Conservation (phyloP, 2,113 vertebrate genomes). For the Engystomops pustulosus region DNA sequence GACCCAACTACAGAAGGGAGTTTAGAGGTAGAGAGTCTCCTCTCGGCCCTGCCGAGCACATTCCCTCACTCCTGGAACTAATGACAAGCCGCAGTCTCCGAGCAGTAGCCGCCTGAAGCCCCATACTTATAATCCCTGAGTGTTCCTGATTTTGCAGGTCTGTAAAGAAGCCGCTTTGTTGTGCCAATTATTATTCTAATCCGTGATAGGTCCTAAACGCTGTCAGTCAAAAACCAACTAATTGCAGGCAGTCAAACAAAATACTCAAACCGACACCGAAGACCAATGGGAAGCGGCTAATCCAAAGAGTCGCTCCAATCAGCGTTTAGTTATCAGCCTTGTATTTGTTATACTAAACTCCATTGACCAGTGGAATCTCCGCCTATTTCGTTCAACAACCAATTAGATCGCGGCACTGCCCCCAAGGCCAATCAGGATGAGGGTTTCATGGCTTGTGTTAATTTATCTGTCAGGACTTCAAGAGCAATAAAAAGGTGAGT, state of each 20-base stretch:
- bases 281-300: neutral
- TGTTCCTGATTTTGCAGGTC: neutral
- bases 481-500: constrained; percentile 20
- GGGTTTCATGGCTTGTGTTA: constrained; percentile 21
- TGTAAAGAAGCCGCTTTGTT: neutral
- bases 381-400: neutral
- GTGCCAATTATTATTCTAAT: neutral
- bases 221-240: neutral
- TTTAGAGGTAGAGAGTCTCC: no score
- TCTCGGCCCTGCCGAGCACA: no score
- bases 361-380: neutral
- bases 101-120: no score
- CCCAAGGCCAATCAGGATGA: constrained; percentile 31
- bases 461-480: constrained; percentile 18
- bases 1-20: no score
- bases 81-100: no score
- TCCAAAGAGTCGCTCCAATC: neutral
- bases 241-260: neutral
- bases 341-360: neutral
- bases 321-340: neutral
- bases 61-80: no score
- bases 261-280: rapidly evolving
- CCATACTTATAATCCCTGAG: no score
- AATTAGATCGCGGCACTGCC: neutral
- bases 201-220: neutral